Conservation (phyloP, 2,888 invertebrate genomes). For the Argyra leucocephala region DNA sequence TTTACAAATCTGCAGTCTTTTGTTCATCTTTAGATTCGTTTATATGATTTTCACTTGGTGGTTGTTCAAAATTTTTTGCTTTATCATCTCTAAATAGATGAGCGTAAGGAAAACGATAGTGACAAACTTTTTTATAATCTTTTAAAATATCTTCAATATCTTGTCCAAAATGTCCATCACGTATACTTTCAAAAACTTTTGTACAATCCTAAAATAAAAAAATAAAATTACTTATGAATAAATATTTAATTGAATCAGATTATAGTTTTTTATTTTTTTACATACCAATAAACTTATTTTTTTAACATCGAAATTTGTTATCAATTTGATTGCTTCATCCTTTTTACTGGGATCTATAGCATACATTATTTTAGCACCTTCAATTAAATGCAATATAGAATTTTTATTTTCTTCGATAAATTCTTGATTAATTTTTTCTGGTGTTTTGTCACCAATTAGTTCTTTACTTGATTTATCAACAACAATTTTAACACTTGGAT, state of each 20-base stretch:
- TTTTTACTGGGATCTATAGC: constrained; percentile 60
- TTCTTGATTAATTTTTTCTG: constrained; percentile 57
- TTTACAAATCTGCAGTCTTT: constrained; percentile 31
- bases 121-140: constrained; percentile 63
- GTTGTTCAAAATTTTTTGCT: constrained; percentile 15
- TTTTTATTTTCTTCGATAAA: constrained; percentile 52
- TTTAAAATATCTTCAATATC: constrained; percentile 55
- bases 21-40: constrained; percentile 24
- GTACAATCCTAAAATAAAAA: constrained; percentile 61
- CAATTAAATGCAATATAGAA: constrained; percentile 68
- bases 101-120: constrained; percentile 67
- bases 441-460: constrained; percentile 50
- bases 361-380: constrained; percentile 73
- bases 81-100: constrained; percentile 53
- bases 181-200: constrained; percentile 66
- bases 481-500: constrained; percentile 36
- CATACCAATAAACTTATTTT: constrained; percentile 38
- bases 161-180: constrained; percentile 69
- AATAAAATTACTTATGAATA: constrained; percentile 10
- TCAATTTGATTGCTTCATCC: constrained; percentile 54
- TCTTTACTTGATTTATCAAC: constrained; percentile 39
- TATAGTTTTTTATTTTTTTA: not conserved
- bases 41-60: constrained; percentile 25
- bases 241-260: not conserved
- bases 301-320: constrained; percentile 48